phyloP scores from a whole-genome alignment of 2,888 invertebrate genomes.

The Argyresthia albistria region DNA sequence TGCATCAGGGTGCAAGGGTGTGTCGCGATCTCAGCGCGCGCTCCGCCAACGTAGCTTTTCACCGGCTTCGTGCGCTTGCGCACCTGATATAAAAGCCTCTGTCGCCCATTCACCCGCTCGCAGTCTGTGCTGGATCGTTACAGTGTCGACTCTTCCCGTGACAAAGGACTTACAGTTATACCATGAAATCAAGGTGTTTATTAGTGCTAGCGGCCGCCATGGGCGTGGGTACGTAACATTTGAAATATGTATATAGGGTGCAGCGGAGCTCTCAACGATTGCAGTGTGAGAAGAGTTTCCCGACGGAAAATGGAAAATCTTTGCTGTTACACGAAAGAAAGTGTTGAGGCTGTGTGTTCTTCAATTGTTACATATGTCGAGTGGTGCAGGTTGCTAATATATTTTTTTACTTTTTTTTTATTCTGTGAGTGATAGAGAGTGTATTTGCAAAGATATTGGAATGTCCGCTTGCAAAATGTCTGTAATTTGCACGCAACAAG shows the following conservation, averaged over 20 bases:
- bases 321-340: too few species aligned
- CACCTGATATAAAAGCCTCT: slow-evolving; percentile 67
- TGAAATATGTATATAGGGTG: slow-evolving; percentile 51
- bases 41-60: slow-evolving; percentile 51
- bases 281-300: neutral
- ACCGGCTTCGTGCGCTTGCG: slow-evolving; percentile 49
- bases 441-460: too few species aligned
- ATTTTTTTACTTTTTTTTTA: too few species aligned
- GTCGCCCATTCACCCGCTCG: slow-evolving; percentile 69
- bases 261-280: slow-evolving; percentile 20
- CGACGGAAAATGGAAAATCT: too few species aligned
- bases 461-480: too few species aligned
- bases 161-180: slow-evolving; percentile 60
- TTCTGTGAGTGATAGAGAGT: too few species aligned
- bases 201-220: slow-evolving; percentile 76
- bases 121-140: slow-evolving; percentile 70
- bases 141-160: slow-evolving; percentile 61
- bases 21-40: slow-evolving; percentile 25
- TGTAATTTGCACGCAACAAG: too few species aligned
- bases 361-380: too few species aligned
- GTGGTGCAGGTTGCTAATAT: too few species aligned
- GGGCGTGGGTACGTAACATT: slow-evolving; percentile 78
- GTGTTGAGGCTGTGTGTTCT: too few species aligned
- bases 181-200: slow-evolving; percentile 70
- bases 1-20: slow-evolving; percentile 8